Base-by-base conservation (phyloP, 2,888 invertebrate genomes). In the Leptura quadrifasciata region DNA sequence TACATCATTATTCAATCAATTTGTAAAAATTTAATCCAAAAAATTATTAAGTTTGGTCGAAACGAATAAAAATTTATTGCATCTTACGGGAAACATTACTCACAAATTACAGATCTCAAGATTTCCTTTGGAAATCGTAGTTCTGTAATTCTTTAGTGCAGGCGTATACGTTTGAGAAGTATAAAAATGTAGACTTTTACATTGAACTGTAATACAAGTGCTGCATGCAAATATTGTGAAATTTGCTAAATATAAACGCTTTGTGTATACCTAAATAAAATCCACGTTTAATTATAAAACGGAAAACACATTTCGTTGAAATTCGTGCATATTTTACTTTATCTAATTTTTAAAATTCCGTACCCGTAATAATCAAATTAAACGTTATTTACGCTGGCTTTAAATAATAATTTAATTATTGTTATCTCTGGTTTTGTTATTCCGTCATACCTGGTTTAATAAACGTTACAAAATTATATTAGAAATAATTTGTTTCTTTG, bases 321-420 rank as follows among this genome's bases (percentile, higher is more conserved):
- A 10, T n/a, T 15, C 47, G n/a, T n/a, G n/a, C 1, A 47, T 6
- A n/a, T 15, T 47, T 47, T 47, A 5, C 47, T 6, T 47, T n/a
- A 47, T 47, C 47, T 47, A 47, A 47, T 47, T 47, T 47, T 47
- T n/a, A 5, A n/a, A 47, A 47, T 47, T 47, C 47, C n/a, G 47
- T 47, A 3, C 0, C 4, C 5, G n/a, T n/a, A 47, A n/a, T 47
- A 47, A 47, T n/a, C 47, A 47, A 47, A 47, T 39, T 47, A 47
- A 47, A 47, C 12, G 1, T 47, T 47, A n/a, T 47, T 47, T 47
- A n/a, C 47, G n/a, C 47, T 47, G n/a, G 47, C n/a, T 5, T 47
- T n/a, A 47, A 47, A 47, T 15, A 47, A 47, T 47, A 47, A 47
- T n/a, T 47, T 47, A n/a, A 47, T 47, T 47, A n/a, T 47, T 47